These are phyloP conservation scores for Escarpia spicata DNA, from an alignment of 2,888 invertebrate species.

Conservation along the genomic window DNA sequence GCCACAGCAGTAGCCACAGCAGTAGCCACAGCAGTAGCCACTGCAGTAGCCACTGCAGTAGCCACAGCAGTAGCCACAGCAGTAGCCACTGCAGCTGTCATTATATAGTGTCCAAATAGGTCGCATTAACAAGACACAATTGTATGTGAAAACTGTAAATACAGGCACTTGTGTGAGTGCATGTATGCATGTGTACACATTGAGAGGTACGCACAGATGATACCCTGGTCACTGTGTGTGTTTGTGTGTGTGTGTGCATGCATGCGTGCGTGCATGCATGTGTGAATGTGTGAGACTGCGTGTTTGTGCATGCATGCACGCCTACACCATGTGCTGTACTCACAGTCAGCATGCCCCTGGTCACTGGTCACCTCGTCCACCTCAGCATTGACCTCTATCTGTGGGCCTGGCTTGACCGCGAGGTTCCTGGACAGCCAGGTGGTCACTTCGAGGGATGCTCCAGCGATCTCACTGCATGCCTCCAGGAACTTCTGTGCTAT, in stretches of 20 bases:
- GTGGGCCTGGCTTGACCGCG: conserved; percentile 74
- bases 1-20: too few species aligned
- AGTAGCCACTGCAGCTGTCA: too few species aligned
- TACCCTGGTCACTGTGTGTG: background rate
- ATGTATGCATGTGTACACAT: background rate
- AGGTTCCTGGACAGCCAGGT: conserved; percentile 86
- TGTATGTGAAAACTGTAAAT: too few species aligned
- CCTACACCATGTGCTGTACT: background rate
- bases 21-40: too few species aligned
- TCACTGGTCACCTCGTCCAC: conserved; percentile 50
- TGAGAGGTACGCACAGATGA: too few species aligned
- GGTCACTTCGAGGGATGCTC: conserved; percentile 89
- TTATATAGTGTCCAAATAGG: too few species aligned
- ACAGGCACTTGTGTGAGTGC: background rate
- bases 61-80: too few species aligned
- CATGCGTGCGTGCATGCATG: background rate
- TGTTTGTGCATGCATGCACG: background rate
- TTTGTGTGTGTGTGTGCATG: background rate
- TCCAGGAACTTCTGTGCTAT: conserved; percentile 76
- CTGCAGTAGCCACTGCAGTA: too few species aligned
- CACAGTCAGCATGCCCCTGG: conserved; percentile 39
- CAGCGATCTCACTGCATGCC: conserved; percentile 83
- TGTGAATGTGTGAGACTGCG: background rate
- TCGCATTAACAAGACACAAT: too few species aligned
- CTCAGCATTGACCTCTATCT: conserved; percentile 54